Conservation (phyloP, 2,113 vertebrate genomes). For the Platichthys flesus region DNA sequence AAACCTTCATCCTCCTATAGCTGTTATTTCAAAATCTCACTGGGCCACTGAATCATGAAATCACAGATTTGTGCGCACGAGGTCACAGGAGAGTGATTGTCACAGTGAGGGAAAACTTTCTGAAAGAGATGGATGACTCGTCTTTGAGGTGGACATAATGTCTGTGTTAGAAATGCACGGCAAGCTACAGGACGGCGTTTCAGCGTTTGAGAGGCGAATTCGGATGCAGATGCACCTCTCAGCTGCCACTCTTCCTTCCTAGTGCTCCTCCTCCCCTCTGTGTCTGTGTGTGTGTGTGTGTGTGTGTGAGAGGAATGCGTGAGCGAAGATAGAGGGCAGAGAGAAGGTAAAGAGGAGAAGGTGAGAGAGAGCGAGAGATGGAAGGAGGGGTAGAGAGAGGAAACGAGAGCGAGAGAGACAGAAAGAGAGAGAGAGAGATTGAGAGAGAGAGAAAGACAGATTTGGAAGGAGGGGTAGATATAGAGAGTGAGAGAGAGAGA, state of each 20-base stretch:
- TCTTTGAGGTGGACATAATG: conserved; percentile 46
- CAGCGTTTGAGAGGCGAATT: too few species aligned
- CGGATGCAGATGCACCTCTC: too few species aligned
- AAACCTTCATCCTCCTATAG: not conserved
- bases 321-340: conserved; percentile 9
- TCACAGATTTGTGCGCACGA: conserved; percentile 20
- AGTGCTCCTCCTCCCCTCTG: not conserved
- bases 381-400: conserved; percentile 11
- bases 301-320: not conserved
- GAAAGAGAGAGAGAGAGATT: not conserved
- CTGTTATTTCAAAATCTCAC: conserved; percentile 7
- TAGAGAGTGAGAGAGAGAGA: conserved; percentile 9
- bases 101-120: conserved; percentile 4
- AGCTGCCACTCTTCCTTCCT: conserved; percentile 38
- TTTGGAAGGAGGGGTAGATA: conserved; percentile 16
- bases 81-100: conserved; percentile 12
- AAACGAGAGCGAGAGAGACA: not conserved
- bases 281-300: not conserved
- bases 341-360: not conserved
- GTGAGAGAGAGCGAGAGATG: not conserved
- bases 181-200: too few species aligned
- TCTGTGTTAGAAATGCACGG: too few species aligned
- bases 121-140: conserved; percentile 19
- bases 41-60: conserved; percentile 19
- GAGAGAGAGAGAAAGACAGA: conserved; percentile 6